Conservation (phyloP, 2,797 vertebrate species). For the Sebastes iracundus region DNA sequence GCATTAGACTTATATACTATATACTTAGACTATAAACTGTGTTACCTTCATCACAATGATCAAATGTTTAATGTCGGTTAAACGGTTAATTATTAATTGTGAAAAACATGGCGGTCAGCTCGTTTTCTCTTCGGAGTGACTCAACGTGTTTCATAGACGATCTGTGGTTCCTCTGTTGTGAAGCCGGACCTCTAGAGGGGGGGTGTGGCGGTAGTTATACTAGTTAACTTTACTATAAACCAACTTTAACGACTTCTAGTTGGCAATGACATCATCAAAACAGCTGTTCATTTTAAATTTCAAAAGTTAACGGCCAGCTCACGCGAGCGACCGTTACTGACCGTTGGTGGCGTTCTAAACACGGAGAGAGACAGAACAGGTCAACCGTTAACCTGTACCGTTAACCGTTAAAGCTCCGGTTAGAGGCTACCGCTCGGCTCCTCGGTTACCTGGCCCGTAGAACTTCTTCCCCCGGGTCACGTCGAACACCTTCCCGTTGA, state of each 20-base stretch:
- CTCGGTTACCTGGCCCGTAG: slow-evolving; percentile 90
- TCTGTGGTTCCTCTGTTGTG: slow-evolving; percentile 56
- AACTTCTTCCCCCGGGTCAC: slow-evolving; percentile 93
- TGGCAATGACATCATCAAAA: background rate
- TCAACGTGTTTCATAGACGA: slow-evolving; percentile 40
- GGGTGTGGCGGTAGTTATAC: slow-evolving; percentile 39
- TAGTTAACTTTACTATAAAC: background rate
- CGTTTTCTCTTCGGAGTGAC: background rate
- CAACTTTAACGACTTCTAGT: background rate
- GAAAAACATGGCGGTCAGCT: no score
- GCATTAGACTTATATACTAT: no score
- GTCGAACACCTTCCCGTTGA: slow-evolving; percentile 96
- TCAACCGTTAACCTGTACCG: no score
- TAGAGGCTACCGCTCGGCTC: no score
- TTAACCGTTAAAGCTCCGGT: no score
- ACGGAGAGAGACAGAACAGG: background rate
- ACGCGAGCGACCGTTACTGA: background rate
- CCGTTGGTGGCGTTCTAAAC: background rate
- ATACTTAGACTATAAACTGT: no score
- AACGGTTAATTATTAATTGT: no score
- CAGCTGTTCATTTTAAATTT: no score
- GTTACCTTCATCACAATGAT: no score
- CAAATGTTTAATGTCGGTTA: no score
- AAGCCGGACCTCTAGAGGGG: slow-evolving; percentile 41
- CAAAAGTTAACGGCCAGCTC: no score